Conservation (phyloP, 2,113 vertebrate genomes). For the Cyanocitta stelleri region DNA sequence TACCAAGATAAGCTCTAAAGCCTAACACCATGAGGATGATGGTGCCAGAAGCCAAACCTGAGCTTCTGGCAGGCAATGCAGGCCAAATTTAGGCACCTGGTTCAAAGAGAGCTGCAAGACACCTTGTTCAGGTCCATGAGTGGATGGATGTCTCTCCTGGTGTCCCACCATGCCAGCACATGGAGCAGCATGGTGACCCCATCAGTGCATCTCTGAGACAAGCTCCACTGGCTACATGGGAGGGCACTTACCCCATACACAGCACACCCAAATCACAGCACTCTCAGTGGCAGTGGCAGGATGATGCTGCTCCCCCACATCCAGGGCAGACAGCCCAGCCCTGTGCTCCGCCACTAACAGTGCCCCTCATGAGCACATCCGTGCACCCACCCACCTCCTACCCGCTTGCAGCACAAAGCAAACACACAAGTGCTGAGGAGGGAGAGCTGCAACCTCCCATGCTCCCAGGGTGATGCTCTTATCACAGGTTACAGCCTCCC, state of each 20-base stretch:
- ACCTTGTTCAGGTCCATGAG: background rate
- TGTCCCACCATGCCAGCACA: background rate
- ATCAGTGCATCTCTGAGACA: background rate
- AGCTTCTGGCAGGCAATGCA: background rate
- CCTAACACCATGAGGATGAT: background rate
- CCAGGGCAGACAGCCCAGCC: background rate
- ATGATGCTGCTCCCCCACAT: rapidly evolving
- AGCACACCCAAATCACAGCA: rapidly evolving
- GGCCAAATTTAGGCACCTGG: background rate
- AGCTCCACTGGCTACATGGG: rapidly evolving
- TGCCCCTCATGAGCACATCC: rapidly evolving
- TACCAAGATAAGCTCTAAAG: background rate
- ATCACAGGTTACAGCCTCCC: background rate
- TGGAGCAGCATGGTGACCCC: background rate
- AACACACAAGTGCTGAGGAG: background rate
- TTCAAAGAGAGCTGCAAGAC: background rate
- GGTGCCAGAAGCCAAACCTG: background rate
- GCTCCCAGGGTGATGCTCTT: background rate
- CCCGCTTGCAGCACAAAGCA: background rate
- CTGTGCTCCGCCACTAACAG: background rate
- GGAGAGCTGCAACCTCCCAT: background rate
- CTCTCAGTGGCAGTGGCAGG: background rate
- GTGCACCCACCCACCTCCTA: background rate
- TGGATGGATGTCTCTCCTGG: background rate
- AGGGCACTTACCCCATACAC: rapidly evolving